Evolutionary conservation across 2,797 vertebrate genomes (phyloP).

Genomic region (Hydrocynus forskahlii): DNA sequence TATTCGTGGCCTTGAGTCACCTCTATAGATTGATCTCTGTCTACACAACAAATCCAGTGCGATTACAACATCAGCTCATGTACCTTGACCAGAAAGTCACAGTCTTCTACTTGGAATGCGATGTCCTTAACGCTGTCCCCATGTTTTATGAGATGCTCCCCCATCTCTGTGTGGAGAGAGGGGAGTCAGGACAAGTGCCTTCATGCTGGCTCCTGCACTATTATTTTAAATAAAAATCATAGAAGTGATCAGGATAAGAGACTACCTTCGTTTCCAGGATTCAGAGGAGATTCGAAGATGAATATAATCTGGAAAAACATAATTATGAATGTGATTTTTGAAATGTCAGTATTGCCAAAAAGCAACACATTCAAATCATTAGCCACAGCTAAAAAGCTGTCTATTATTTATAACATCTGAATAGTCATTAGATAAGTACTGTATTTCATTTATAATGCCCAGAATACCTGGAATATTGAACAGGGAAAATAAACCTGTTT

Average conservation of each 20-base stretch:
- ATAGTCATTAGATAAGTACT: too few relatives aligned
- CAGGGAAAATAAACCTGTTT: too few relatives aligned
- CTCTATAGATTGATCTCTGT: background rate
- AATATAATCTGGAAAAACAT: constrained; percentile 75
- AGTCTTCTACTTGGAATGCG: constrained; percentile 84
- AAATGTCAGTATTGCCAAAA: too few relatives aligned
- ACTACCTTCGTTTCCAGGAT: constrained; percentile 81
- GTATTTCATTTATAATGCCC: too few relatives aligned
- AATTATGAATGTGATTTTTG: background rate
- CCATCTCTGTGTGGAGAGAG: constrained; percentile 71
- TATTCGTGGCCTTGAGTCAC: background rate
- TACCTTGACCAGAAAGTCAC: constrained; percentile 83
- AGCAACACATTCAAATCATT: too few relatives aligned
- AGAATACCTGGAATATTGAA: background rate
- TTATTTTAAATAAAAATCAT: background rate
- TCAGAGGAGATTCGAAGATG: constrained; percentile 78
- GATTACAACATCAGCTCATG: too few relatives aligned
- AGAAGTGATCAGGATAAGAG: too few relatives aligned
- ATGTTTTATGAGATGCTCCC: constrained; percentile 78
- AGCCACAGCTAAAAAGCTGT: too few relatives aligned
- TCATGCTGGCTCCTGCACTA: background rate
- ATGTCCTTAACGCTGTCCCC: constrained; percentile 84
- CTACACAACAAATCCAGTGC: background rate
- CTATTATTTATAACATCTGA: too few relatives aligned
- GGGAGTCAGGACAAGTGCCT: background rate